Evolutionary conservation across 64 coral and sea anemone species (phyloP).

Genomic region (Hydrozoanthus tunicans): DNA sequence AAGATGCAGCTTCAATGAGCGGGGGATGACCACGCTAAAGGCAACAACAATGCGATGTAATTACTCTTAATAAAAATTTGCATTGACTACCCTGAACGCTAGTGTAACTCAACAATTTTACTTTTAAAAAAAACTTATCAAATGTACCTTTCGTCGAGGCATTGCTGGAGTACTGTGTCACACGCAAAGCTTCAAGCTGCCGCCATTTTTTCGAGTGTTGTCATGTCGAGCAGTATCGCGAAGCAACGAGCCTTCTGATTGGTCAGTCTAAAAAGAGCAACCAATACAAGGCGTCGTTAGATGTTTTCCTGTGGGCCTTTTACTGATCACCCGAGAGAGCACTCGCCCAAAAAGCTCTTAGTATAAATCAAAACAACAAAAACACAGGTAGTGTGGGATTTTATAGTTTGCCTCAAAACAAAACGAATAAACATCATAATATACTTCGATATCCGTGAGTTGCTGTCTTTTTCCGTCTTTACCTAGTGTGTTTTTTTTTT

Average conservation of each 20-base stretch:
- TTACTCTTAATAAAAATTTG: background rate
- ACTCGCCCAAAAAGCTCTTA: too few relatives aligned
- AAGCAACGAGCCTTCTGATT: slow-evolving; percentile 47
- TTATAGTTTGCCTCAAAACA: too few relatives aligned
- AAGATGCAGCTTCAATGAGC: background rate
- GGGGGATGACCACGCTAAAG: slow-evolving; percentile 16
- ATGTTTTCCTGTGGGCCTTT: background rate
- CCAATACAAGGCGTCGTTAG: slow-evolving; percentile 46
- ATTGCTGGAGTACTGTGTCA: slow-evolving; percentile 6
- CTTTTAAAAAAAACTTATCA: background rate
- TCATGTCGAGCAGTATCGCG: background rate
- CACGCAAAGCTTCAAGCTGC: background rate
- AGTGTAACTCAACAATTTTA: too few relatives aligned
- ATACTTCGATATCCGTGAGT: too few relatives aligned
- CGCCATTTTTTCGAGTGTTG: slow-evolving; percentile 58
- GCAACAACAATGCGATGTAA: background rate
- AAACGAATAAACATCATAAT: too few relatives aligned
- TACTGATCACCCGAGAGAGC: too few relatives aligned
- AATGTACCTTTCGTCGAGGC: slow-evolving; percentile 58
- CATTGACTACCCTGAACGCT: too few relatives aligned
- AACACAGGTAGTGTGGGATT: too few relatives aligned
- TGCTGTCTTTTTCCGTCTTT: too few relatives aligned
- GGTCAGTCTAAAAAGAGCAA: background rate
- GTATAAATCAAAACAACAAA: too few relatives aligned
- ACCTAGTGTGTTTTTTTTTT: too few relatives aligned